These are phyloP conservation scores for Ethmia dodecea DNA, from an alignment of 2,888 invertebrate genomes.

Conservation along the genomic window DNA sequence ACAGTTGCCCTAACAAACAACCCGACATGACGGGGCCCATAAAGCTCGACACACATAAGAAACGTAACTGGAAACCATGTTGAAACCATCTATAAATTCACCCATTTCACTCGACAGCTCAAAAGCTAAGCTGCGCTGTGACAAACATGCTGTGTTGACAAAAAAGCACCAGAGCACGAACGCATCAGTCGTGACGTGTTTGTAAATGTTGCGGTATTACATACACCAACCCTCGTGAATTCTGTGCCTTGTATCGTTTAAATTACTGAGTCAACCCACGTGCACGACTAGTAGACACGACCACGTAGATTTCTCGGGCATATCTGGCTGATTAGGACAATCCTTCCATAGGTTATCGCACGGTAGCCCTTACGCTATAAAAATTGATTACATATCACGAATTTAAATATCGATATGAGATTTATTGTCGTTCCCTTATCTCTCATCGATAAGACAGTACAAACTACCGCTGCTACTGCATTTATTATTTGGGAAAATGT, in stretches of 20 bases:
- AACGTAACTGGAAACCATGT: too few relatives aligned
- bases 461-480: slow-evolving; percentile 37
- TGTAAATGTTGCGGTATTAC: slow-evolving; percentile 56
- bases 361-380: slow-evolving; percentile 49
- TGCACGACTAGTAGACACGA: slow-evolving; percentile 33
- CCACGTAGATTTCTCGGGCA: slow-evolving; percentile 42
- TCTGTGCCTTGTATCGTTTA: slow-evolving; percentile 47
- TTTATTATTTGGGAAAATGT: slow-evolving; percentile 22
- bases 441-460: slow-evolving; percentile 36
- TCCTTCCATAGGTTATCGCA: slow-evolving; percentile 57
- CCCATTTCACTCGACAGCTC: slow-evolving; percentile 55
- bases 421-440: slow-evolving; percentile 54
- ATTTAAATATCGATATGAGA: slow-evolving; percentile 46
- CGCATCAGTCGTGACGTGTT: slow-evolving; percentile 57
- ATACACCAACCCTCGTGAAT: slow-evolving; percentile 44
- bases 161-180: slow-evolving; percentile 38
- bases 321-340: slow-evolving; percentile 58
- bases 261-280: slow-evolving; percentile 53
- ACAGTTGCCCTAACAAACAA: too few relatives aligned
- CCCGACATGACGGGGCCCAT: too few relatives aligned
- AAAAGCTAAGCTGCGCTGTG: slow-evolving; percentile 33
- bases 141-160: slow-evolving; percentile 41
- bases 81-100: too few relatives aligned
- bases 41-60: too few relatives aligned
- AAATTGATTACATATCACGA: slow-evolving; percentile 56